Evolutionary conservation across 2,888 invertebrate genomes (phyloP).

Genomic region (Oscheius sp.): DNA sequence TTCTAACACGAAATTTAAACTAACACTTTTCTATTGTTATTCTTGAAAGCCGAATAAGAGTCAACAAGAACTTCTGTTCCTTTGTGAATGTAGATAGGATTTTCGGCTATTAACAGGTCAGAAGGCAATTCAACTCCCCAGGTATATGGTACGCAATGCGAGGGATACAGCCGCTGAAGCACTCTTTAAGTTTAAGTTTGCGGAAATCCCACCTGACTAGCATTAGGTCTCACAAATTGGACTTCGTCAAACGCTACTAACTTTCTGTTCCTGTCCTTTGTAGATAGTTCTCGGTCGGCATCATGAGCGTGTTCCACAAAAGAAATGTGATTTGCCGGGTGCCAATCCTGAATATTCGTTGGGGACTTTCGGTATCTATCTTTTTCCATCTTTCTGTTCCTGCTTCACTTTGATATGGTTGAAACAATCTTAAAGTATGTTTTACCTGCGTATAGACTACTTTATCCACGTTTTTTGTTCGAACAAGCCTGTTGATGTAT

Average conservation of each 20-base stretch:
- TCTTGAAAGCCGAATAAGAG: conserved; percentile 98
- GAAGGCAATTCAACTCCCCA: conserved; percentile 94
- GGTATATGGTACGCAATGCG: conserved; percentile 93
- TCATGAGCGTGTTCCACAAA: conserved; percentile 86
- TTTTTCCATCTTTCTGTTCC: background rate
- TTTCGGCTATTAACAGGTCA: conserved; percentile 77
- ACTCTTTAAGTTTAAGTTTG: conserved; percentile 78
- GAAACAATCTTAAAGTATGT: background rate
- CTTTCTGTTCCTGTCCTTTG: conserved; percentile 58
- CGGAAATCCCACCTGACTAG: conserved; percentile 26
- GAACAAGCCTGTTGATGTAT: conserved; percentile 61
- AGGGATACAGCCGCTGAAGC: conserved; percentile 90
- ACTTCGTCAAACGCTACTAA: conserved; percentile 85
- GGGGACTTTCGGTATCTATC: too few relatives aligned
- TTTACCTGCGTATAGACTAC: conserved; percentile 82
- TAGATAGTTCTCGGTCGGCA: conserved; percentile 56
- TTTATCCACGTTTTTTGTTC: conserved; percentile 50
- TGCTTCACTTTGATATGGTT: background rate
- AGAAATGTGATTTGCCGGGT: conserved; percentile 93
- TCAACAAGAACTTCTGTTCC: conserved; percentile 94
- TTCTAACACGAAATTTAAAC: conserved; percentile 39
- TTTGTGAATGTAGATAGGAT: conserved; percentile 71
- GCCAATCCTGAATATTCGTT: conserved; percentile 83
- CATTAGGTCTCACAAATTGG: conserved; percentile 84
- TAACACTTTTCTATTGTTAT: conserved; percentile 85